Conservation (phyloP, 2,888 invertebrate genomes). For the Philaethria dido region DNA sequence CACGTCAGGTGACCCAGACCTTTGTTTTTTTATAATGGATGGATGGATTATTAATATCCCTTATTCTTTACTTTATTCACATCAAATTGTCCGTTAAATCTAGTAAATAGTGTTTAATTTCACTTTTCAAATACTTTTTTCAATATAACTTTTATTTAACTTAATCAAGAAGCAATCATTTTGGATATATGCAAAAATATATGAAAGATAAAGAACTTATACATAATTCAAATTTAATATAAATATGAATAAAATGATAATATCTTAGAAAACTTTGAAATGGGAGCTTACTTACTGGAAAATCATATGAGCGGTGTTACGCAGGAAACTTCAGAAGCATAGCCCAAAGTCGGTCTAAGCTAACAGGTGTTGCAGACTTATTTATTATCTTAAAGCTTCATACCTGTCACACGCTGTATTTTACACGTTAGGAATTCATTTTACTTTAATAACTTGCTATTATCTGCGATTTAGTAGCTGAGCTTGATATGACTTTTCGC, state of each 20-base stretch:
- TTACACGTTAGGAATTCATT: slow-evolving; percentile 6
- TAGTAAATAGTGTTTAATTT: no score
- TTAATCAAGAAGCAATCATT: background rate
- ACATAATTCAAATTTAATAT: background rate
- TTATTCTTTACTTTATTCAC: no score
- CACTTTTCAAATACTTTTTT: background rate
- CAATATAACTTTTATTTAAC: background rate
- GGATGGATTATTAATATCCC: no score
- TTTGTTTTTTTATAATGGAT: no score
- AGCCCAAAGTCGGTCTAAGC: slow-evolving; percentile 26
- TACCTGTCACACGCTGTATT: slow-evolving; percentile 10
- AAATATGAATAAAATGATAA: slow-evolving; percentile 9
- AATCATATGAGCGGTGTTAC: slow-evolving; percentile 10
- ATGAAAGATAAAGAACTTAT: background rate
- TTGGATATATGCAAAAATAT: background rate
- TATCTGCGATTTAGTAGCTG: background rate
- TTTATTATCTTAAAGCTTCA: slow-evolving; percentile 28
- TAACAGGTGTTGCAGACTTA: slow-evolving; percentile 31
- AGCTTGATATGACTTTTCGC: background rate
- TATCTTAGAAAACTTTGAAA: slow-evolving; percentile 16
- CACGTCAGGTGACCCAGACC: no score
- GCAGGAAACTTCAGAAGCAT: slow-evolving; percentile 10
- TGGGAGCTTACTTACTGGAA: background rate
- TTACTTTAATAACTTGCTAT: background rate
- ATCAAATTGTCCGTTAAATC: no score